Conservation (phyloP, 2,797 vertebrate genomes). For the Acanthornis magna region DNA sequence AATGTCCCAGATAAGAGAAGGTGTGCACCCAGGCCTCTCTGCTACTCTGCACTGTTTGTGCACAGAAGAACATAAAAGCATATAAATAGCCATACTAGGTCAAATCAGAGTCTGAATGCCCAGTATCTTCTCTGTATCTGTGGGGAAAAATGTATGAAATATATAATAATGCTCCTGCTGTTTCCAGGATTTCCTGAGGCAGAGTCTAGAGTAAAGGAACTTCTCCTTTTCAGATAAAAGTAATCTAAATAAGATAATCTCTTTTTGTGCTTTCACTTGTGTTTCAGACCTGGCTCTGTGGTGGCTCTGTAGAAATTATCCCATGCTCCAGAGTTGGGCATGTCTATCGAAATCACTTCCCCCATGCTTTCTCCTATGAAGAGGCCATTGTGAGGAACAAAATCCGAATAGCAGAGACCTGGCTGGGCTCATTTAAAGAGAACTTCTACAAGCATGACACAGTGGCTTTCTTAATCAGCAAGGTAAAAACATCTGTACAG, state of each 20-base stretch:
- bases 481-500: constrained; percentile 66
- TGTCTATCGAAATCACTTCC: constrained; percentile 69
- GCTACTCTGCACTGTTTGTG: not conserved
- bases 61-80: not conserved
- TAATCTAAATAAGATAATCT: not conserved
- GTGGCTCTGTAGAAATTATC: constrained; percentile 87
- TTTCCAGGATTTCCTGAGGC: not conserved
- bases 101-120: not conserved
- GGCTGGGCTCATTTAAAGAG: constrained; percentile 85
- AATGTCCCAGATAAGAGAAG: not conserved
- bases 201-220: not conserved
- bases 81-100: not conserved
- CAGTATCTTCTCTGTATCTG: not conserved
- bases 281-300: constrained; percentile 89
- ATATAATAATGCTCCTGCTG: not conserved
- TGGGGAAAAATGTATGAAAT: not conserved
- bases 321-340: constrained; percentile 89
- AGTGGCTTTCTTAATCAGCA: constrained; percentile 80
- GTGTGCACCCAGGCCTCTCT: not conserved
- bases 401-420: constrained; percentile 84
- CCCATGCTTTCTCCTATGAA: constrained; percentile 62
- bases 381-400: constrained; percentile 81
- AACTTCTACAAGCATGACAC: constrained; percentile 85
- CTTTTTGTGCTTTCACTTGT: not conserved
- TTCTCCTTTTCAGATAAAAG: not conserved